Base-by-base conservation (phyloP, 1,140 invertebrate species). In the Penaeus japonicus region DNA sequence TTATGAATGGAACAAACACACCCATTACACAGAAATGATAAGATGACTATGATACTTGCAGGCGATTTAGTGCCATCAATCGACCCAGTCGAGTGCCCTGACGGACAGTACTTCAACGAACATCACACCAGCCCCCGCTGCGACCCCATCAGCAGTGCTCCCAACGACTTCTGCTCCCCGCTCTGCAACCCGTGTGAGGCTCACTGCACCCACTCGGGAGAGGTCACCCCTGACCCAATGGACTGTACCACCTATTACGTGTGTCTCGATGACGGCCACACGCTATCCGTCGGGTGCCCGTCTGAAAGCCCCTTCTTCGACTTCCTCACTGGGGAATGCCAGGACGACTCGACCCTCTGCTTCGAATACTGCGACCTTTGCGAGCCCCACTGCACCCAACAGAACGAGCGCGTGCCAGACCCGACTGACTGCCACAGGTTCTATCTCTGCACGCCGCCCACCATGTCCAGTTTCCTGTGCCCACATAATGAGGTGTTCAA, bases 161-260 rank as follows among this genome's bases (percentile, higher is more conserved):
- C n/a, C 7, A 1, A n/a, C 10, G 22, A 10, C 35, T 81, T 57
- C 79, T 81, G 79, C 79, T 47, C 30, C n/a, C 1, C 12, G 17
- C 79, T 81, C 12, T 81, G 79, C 30, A 81, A 54, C 24, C 79
- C 79, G 4, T 54, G 47, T 54, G 79, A 30, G 5, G 18, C 20
- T 12, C 18, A 30, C 22, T 59, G 47, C 24, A 30, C 30, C 2
- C 4, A 22, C 18, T 0, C 79, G 47, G 55, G 79, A 17, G 22
- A 81, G 10, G 22, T 54, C 55, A 59, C 79, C 1, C 47, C 79
- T 24, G 22, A 81, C 53, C 47, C 47, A 5, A 0, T 27, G 22
- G 27, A 81, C 47, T 81, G 79, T 81, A 7, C 53, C 53, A 55
- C n/a, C 79, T 81, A 81, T 18, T 81, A 57, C 79, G 79, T 81